phyloP scores from a whole-genome alignment of 2,113 vertebrate species.

The Sula dactylatra region DNA sequence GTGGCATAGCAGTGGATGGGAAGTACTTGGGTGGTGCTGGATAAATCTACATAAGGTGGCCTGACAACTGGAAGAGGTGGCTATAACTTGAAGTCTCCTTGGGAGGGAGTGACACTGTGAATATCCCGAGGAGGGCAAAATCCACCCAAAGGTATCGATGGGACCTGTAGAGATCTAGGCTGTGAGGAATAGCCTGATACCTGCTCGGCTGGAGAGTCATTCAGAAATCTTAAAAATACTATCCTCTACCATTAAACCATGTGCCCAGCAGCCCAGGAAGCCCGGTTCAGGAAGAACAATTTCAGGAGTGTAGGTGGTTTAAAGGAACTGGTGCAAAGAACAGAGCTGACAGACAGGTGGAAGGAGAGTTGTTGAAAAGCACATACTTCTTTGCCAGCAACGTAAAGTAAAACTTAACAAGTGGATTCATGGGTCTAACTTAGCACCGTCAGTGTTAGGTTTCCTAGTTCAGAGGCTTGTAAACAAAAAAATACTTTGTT shows the following conservation, averaged over 20 bases:
- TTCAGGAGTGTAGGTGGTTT: background rate
- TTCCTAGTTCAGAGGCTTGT: background rate
- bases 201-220: background rate
- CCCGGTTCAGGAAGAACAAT: background rate
- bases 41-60: background rate
- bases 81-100: background rate
- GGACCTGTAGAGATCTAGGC: background rate
- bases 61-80: background rate
- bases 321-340: background rate
- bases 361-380: background rate
- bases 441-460: background rate
- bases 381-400: background rate
- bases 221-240: background rate
- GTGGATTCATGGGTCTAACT: background rate
- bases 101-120: background rate
- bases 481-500: background rate
- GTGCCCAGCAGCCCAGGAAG: background rate
- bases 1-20: background rate
- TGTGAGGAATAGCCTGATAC: background rate
- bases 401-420: background rate
- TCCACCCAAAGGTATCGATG: fast-evolving
- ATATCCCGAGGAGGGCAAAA: background rate
- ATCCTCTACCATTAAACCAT: background rate
- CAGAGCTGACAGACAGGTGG: background rate
- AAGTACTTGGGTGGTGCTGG: background rate